A percentile compares a stretch with the other conserved stretches of the same genome.
Evolutionary conservation across 2,888 invertebrate species (phyloP).

Genomic region (Orchesella flavescens): DNA sequence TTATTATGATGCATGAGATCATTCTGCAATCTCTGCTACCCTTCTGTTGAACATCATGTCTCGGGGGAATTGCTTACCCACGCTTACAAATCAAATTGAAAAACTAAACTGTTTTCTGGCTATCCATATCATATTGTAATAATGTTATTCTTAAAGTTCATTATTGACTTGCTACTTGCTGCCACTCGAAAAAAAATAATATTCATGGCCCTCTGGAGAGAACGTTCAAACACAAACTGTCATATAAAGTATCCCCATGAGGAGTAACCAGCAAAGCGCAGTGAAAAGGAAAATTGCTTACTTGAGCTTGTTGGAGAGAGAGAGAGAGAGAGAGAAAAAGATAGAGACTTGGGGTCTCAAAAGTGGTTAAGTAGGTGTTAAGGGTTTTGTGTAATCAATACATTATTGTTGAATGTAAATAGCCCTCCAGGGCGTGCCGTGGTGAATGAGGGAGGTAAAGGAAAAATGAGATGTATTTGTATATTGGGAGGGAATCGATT

Average conservation of each 20-base stretch:
- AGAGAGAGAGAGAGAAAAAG: not conserved
- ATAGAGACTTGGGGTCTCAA: conserved; percentile 17
- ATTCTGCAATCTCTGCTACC: too few species aligned
- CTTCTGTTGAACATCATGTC: not conserved
- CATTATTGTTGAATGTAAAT: conserved; percentile 64
- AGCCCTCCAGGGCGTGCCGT: conserved; percentile 71
- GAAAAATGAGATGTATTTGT: not conserved
- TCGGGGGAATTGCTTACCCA: not conserved
- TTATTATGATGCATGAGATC: too few species aligned
- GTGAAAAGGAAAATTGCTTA: conserved; percentile 19
- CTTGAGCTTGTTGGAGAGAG: not conserved
- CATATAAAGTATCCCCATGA: conserved; percentile 20
- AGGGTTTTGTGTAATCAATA: conserved; percentile 58
- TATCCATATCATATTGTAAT: not conserved
- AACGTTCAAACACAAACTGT: not conserved
- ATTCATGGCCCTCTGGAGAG: not conserved
- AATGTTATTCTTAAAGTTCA: conserved; percentile 5
- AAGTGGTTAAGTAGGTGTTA: conserved; percentile 60
- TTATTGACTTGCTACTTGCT: conserved; percentile 4
- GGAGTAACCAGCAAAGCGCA: not conserved
- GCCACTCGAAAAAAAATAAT: not conserved
- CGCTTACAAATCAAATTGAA: not conserved
- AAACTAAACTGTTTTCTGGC: too few species aligned
- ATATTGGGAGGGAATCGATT: conserved; percentile 1
- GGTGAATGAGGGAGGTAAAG: conserved; percentile 1